Percentiles rank a stretch among this genome's conserved stretches.
phyloP scores from a whole-genome alignment of 2,888 invertebrate genomes.

The Sphaerophoria rueppellii region DNA sequence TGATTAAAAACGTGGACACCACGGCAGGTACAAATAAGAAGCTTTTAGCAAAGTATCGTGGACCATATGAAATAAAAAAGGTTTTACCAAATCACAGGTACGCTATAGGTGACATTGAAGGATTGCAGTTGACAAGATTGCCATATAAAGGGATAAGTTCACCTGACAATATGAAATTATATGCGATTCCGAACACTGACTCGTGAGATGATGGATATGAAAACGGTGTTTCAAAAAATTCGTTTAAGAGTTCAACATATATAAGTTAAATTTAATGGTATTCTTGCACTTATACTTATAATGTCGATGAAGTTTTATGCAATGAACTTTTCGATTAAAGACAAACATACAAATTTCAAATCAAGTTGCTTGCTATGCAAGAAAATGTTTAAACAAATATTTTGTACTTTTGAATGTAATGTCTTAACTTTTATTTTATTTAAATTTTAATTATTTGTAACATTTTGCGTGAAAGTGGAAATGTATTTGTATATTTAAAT shows the following conservation, averaged over 20 bases:
- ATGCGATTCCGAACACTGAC: not conserved
- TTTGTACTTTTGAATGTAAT: no score
- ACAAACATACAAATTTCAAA: no score
- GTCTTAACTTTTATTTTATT: no score
- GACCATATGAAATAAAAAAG: constrained; percentile 75
- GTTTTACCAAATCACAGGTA: constrained; percentile 75
- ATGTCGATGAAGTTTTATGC: no score
- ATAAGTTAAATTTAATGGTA: not conserved
- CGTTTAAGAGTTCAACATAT: not conserved
- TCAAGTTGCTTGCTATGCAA: no score
- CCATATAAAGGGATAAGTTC: constrained; percentile 4
- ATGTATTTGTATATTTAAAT: no score
- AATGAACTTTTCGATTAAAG: no score
- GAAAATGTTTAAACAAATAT: no score
- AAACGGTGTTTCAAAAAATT: not conserved
- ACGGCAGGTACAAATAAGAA: constrained; percentile 65
- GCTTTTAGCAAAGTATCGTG: constrained; percentile 75
- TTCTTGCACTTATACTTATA: not conserved
- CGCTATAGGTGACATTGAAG: constrained; percentile 54
- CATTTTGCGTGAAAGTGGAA: no score
- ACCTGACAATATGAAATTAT: not conserved
- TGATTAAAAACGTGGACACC: constrained; percentile 72
- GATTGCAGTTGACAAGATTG: constrained; percentile 33
- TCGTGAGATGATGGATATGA: not conserved
- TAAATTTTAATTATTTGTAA: no score